Evolutionary conservation across 2,797 vertebrate genomes (phyloP).

Genomic region (Labeo calbasu): DNA sequence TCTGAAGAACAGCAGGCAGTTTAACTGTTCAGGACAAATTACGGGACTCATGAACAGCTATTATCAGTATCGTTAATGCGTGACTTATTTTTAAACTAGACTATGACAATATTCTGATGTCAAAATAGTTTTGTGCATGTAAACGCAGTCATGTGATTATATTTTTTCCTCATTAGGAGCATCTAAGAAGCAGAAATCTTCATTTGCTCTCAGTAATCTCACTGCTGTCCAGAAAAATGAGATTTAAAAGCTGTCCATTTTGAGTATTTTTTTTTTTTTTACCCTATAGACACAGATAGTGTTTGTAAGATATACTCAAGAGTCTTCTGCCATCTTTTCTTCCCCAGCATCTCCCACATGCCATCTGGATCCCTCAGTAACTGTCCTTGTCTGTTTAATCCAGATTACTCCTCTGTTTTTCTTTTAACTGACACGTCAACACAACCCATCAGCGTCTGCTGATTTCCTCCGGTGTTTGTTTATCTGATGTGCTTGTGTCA

Average conservation of each 20-base stretch:
- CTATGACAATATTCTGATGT: background rate
- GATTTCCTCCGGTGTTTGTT: slow-evolving; percentile 8
- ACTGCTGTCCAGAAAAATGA: background rate
- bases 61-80: background rate
- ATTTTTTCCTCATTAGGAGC: background rate
- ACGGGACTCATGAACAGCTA: too few species aligned
- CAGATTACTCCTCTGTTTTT: slow-evolving; percentile 16
- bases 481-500: slow-evolving; percentile 7
- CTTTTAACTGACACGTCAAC: slow-evolving; percentile 6
- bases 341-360: background rate
- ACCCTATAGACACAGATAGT: background rate
- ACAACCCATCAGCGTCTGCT: slow-evolving; percentile 8
- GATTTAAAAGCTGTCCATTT: background rate
- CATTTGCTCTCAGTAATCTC: background rate
- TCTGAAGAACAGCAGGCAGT: too few species aligned
- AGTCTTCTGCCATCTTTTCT: background rate
- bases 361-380: slow-evolving; percentile 48
- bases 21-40: background rate
- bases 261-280: background rate
- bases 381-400: slow-evolving; percentile 13
- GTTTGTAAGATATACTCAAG: background rate
- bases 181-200: background rate
- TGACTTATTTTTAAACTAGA: background rate
- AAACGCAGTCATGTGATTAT: background rate
- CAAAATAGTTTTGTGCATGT: background rate